Evolutionary conservation across 1,140 invertebrate species (phyloP), one percentile per base, ranked within the genome.

Genomic region (Cotesia vestalis): DNA sequence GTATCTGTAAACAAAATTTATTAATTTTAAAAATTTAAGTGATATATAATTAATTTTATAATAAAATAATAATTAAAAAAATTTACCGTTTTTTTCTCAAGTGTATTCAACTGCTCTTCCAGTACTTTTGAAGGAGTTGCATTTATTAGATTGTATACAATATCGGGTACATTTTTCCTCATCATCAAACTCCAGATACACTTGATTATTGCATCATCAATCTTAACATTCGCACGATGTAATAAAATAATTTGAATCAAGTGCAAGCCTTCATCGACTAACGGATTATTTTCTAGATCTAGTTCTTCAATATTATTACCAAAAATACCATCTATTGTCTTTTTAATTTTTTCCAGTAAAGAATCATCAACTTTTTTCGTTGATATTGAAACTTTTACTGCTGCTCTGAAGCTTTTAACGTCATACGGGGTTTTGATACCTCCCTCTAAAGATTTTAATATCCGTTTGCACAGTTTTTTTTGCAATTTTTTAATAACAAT

Each of bases 101-200:
- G 66, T 17, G 64, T 6, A 51, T 61, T 52, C 5, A 79, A 53
- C 55, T 77, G 12, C 61, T 77, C 57, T 3, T 63, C 17, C 46
- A 82, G 63, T 38, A 76, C 66, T 63, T 74, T 66, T 36, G 66
- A 20, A 70, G 60, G 64, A 5, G 72, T 72, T 36, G 63, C 71
- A 6, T 71, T 73, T n/a, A 81, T 68, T 20, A 82, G 55, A 8
- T 72, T 71, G 34, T 62, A 12, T 9, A 78, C 68, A 34, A 79
- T 73, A 69, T 81, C 72, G 40, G 62, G n/a, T 40, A 4, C 57
- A 11, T 79, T 68, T 69, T 76, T 59, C 9, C 69, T 76, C 4
- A 81, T 14, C 38, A 78, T 75, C 52, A 70, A 4, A 17, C 5
- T 35, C 81, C 81, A 81, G 46, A 80, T 74, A 4, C 55, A 38